A percentile compares a stretch with the other conserved stretches of the same genome.
These are phyloP conservation scores for Engystomops pustulosus DNA, from an alignment of 2,113 vertebrate genomes.

Conservation along the genomic window DNA sequence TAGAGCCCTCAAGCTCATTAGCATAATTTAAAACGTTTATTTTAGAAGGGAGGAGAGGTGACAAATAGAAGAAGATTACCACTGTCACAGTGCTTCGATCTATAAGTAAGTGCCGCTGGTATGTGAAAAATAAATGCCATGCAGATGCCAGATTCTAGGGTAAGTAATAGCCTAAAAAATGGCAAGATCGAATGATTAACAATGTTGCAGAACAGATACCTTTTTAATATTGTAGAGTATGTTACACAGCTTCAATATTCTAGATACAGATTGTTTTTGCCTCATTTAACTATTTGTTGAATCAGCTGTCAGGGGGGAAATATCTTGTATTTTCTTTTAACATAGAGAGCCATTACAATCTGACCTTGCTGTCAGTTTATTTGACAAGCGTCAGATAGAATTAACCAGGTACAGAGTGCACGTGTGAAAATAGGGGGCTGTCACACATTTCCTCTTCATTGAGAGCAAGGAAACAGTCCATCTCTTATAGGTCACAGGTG, in stretches of 20 bases:
- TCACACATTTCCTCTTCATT: neutral
- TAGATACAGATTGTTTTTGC: neutral
- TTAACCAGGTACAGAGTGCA: neutral
- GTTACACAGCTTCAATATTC: neutral
- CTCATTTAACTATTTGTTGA: neutral
- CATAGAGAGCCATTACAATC: neutral
- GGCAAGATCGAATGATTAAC: no score
- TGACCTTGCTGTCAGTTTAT: slow-evolving; percentile 19
- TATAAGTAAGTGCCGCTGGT: no score
- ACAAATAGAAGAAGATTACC: no score
- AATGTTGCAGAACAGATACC: no score
- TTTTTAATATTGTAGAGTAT: no score
- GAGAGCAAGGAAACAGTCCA: neutral
- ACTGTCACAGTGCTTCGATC: no score
- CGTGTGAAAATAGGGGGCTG: neutral
- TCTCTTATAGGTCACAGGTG: neutral
- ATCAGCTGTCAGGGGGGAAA: neutral
- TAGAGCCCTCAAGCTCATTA: no score
- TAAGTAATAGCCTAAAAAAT: no score
- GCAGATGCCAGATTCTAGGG: no score
- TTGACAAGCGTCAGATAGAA: neutral
- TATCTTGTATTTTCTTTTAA: slow-evolving; percentile 2
- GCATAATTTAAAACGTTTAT: no score
- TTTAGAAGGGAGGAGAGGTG: no score
- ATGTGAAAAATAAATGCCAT: no score